These are phyloP conservation scores for Caenorhabditis inopinata DNA, from an alignment of 1,140 invertebrate species.

Conservation along the genomic window DNA sequence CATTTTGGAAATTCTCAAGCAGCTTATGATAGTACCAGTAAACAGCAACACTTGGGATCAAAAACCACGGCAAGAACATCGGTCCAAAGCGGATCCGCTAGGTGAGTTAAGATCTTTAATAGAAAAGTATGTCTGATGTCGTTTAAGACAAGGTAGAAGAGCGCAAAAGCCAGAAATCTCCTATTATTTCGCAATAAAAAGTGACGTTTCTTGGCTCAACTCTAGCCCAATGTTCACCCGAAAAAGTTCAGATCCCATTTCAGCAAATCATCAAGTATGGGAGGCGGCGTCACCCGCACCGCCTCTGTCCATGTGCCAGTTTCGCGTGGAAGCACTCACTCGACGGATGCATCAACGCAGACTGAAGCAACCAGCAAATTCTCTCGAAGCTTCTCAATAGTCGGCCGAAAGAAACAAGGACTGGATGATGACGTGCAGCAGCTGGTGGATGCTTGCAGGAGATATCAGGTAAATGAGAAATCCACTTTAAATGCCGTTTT, in stretches of 20 bases:
- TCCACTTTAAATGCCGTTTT: too few species aligned
- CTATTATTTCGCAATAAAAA: too few species aligned
- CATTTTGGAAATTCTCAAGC: conserved; percentile 73
- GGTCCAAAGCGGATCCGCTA: conserved; percentile 62
- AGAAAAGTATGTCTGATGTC: too few species aligned
- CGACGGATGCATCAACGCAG: conserved; percentile 53
- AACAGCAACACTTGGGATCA: conserved; percentile 55
- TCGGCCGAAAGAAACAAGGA: conserved; percentile 45
- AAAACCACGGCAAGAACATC: conserved; percentile 56
- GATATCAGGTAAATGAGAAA: conserved; percentile 55
- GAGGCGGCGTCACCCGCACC: conserved; percentile 44
- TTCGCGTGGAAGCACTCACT: conserved; percentile 7
- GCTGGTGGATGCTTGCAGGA: conserved; percentile 60
- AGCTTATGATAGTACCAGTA: conserved; percentile 56
- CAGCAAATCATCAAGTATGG: conserved; percentile 27
- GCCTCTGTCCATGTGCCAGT: conserved; percentile 44
- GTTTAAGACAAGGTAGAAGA: too few species aligned
- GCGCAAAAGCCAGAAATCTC: too few species aligned
- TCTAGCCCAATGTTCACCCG: too few species aligned
- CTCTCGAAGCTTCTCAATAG: conserved; percentile 59
- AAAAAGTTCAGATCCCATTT: conserved; percentile 50
- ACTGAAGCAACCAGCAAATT: conserved; percentile 54
- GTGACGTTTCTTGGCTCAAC: too few species aligned
- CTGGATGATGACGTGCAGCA: conserved; percentile 62
- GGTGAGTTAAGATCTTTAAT: too few species aligned